Base-by-base conservation (phyloP, 2,888 invertebrate species). In the Strigamia transsilvanica region DNA sequence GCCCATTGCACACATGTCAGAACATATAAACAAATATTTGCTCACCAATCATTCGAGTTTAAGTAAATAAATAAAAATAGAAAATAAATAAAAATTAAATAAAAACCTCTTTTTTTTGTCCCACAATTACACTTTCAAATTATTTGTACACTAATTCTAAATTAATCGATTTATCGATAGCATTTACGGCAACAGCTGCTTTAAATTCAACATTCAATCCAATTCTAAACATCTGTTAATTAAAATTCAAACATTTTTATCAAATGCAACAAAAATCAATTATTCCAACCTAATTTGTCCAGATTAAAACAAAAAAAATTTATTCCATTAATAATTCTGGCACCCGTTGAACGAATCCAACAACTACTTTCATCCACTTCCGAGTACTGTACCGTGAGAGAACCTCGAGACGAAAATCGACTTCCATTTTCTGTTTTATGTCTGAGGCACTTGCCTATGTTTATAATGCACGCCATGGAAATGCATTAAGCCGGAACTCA, bases 401-500 rank as follows among this genome's bases (percentile, higher is more conserved):
- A 73, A 73, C 32, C 73, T 73, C 15, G 73, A 27, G 15, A 27
- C 32, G 73, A 73, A 32, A 73, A 73, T 73, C 73, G 73, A 32
- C 73, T 73, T 73, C 23, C 73, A 73, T 73, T 73, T 32, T 73
- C 27, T 73, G 73, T 73, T 73, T 73, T 73, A 73, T 73, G 73
- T 73, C 73, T 73, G 27, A n/a, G 6, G 27, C 73, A 73, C 73
- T 73, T 73, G 73, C 32, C 32, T 32, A 12, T 73, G 73, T 73
- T 73, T 73, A 73, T 73, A 32, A 73, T 73, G 73, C 73, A 73
- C 73, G 73, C 73, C 10, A 32, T 73, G 73, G 32, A 73, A 27
- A 73, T 73, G 73, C 73, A 73, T 73, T 73, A 73, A 73, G 73
- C 73, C 73, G 73, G 73, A 73, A 73, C 73, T 73, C 27, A 73